phyloP scores from a whole-genome alignment of 2,888 invertebrate species.

The Apodemia mormo region DNA sequence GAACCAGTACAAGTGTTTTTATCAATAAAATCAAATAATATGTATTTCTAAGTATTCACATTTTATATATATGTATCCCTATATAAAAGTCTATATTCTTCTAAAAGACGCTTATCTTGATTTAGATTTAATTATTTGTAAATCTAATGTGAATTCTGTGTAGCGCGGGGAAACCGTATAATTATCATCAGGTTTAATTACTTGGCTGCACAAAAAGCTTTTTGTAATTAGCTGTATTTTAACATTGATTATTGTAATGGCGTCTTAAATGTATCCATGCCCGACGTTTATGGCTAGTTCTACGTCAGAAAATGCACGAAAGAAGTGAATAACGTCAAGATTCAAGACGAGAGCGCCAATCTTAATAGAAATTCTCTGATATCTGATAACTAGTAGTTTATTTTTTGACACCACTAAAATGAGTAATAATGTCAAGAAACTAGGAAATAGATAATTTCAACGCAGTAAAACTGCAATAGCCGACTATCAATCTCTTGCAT shows the following conservation, averaged over 20 bases:
- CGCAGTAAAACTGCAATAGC: too few relatives aligned
- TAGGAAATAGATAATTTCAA: too few relatives aligned
- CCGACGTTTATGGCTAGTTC: neutral
- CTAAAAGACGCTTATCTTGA: neutral
- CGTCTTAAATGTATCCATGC: neutral
- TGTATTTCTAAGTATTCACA: too few relatives aligned
- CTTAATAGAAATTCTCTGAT: neutral
- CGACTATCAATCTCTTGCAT: too few relatives aligned
- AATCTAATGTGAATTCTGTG: conserved; percentile 36
- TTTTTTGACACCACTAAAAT: too few relatives aligned
- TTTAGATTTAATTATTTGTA: neutral
- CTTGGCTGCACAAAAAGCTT: conserved; percentile 25
- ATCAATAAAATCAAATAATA: too few relatives aligned
- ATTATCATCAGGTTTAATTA: conserved; percentile 40
- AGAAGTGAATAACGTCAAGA: neutral
- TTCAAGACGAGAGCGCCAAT: neutral
- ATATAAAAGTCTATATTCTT: too few relatives aligned
- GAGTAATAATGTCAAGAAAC: too few relatives aligned
- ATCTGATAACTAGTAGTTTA: too few relatives aligned
- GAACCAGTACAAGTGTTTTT: too few relatives aligned
- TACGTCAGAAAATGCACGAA: neutral
- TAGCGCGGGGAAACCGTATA: conserved; percentile 27
- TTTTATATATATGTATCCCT: too few relatives aligned
- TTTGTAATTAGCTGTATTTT: conserved; percentile 22
- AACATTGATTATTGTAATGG: neutral